Conservation (phyloP, 2,797 vertebrate species). For the Halcyon chelicuti region DNA sequence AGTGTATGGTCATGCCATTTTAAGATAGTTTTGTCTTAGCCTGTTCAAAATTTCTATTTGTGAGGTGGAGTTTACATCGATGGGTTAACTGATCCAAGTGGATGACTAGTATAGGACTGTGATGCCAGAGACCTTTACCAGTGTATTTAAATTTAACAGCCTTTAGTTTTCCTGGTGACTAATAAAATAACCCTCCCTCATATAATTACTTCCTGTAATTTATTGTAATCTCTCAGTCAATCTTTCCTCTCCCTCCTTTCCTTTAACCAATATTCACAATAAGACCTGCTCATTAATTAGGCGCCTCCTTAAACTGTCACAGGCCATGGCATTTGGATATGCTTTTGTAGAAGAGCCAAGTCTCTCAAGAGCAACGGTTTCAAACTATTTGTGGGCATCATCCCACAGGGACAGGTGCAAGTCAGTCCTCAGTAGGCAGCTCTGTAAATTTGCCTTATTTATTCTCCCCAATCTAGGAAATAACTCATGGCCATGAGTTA, state of each 20-base stretch:
- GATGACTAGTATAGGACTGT: not conserved
- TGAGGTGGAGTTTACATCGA: not conserved
- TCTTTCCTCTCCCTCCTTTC: not conserved
- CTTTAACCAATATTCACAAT: constrained; percentile 8
- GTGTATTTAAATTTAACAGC: not conserved
- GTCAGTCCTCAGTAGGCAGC: not conserved
- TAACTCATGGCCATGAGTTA: constrained; percentile 1
- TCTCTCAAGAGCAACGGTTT: constrained; percentile 42
- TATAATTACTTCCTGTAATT: constrained; percentile 44
- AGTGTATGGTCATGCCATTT: not conserved
- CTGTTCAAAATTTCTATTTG: not conserved
- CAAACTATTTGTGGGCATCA: constrained; percentile 46
- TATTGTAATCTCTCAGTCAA: not conserved
- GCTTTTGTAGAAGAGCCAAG: constrained; percentile 43
- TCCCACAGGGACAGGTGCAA: constrained; percentile 42
- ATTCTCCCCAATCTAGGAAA: constrained; percentile 46
- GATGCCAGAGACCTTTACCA: not conserved
- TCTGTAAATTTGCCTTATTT: constrained; percentile 52
- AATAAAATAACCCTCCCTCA: not conserved
- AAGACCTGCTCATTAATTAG: constrained; percentile 23
- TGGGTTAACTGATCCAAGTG: not conserved
- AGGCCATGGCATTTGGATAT: not conserved
- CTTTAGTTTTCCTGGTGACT: constrained; percentile 20
- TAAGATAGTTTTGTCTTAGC: not conserved
- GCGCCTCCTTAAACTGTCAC: constrained; percentile 31